Base-by-base conservation (phyloP, 92 coral and sea anemone species). In the Porites evermanni region DNA sequence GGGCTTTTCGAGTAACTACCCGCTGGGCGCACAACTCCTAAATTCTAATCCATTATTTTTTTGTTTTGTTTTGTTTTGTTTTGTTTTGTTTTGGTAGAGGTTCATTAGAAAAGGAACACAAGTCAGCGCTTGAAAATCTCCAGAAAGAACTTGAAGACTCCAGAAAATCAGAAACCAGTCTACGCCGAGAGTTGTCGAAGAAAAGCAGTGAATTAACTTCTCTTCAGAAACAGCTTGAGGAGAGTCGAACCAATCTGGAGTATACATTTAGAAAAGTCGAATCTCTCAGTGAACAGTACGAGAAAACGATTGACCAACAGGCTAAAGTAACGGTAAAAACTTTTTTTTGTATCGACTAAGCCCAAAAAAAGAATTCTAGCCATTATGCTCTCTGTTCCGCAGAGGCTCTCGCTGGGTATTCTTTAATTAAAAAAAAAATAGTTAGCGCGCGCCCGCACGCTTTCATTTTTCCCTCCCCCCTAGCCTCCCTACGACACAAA, bases 261-360 rank as follows among this genome's bases (percentile, higher is more conserved):
- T 75, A 78, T 53, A 65, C 91, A 12, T 75, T 67, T 80, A 71
- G 64, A 47, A 85, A 90, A 83, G 71, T 90, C 21, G 91, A 92
- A 38, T 82, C 93, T 1, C 70, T 94, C 80, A 84, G 93, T 44
- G 88, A 83, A 64, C 86, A 91, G 84, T 88, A 77, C 66, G 92
- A 84, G 67, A 83, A 86, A 20, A 87, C 88, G 61, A 83, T 91
- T 67, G 91, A 91, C 61, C 91, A 86, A 38, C 89, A 87, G 73
- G 63, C 90, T 20, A 72, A n/a, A 80, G 72, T 94, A 60, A 74
- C 67, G 97, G 97, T 94, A 79, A 90, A 80, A 51, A 26, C 13
- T 8, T 1, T 13, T 38, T 12, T 50, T 14, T 17, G 10, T 20
- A 3, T 67, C 32, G 47, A 38, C 47, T 38, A 38, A 38, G 47